Conservation (phyloP, 2,888 invertebrate species). For the Caenorhabditis sp. region DNA sequence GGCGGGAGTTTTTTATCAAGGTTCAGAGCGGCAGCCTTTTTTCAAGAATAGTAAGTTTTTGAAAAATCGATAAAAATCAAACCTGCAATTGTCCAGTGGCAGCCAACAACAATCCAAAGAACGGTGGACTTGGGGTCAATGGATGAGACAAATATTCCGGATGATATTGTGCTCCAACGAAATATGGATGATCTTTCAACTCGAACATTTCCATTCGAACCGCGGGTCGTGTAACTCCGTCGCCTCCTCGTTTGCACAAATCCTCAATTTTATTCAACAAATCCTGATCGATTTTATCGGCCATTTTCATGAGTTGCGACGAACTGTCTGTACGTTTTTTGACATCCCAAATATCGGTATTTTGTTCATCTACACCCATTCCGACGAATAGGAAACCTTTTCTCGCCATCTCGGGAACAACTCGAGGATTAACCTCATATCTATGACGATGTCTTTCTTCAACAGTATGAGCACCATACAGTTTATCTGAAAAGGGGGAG, state of each 20-base stretch:
- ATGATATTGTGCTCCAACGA: constrained; percentile 94
- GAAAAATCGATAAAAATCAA: too few relatives aligned
- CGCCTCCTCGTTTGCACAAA: constrained; percentile 63
- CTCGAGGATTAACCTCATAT: constrained; percentile 89
- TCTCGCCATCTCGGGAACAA: constrained; percentile 81
- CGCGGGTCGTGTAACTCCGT: constrained; percentile 60
- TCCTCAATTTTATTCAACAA: constrained; percentile 59
- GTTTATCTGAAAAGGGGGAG: constrained; percentile 50
- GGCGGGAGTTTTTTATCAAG: too few relatives aligned
- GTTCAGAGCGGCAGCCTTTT: too few relatives aligned
- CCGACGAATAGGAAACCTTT: constrained; percentile 86
- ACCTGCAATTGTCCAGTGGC: constrained; percentile 79
- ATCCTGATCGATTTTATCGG: constrained; percentile 40
- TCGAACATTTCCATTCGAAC: constrained; percentile 93
- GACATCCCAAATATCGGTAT: constrained; percentile 36
- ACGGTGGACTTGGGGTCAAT: constrained; percentile 85
- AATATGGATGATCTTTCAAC: constrained; percentile 86
- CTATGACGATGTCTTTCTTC: constrained; percentile 96
- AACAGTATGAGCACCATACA: constrained; percentile 74
- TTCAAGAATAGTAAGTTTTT: too few relatives aligned
- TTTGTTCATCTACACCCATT: constrained; percentile 76
- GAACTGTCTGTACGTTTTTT: constrained; percentile 55
- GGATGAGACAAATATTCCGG: constrained; percentile 85
- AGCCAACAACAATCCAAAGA: constrained; percentile 90
- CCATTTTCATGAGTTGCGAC: constrained; percentile 54